Base-by-base conservation (phyloP, 2,888 invertebrate species). In the Choreutis nemorana region DNA sequence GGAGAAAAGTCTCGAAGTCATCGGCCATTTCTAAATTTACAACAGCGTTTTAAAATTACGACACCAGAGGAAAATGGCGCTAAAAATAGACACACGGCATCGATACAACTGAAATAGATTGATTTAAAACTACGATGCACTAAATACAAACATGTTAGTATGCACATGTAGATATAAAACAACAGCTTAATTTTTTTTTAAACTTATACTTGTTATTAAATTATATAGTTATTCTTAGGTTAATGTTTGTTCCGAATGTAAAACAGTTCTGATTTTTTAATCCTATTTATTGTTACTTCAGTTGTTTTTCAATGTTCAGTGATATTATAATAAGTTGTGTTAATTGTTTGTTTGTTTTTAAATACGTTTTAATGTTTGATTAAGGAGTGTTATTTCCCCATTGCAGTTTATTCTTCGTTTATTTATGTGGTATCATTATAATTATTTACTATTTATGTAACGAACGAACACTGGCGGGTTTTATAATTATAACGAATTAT, bases 381-480 rank as follows among this genome's bases (percentile, higher is more conserved):
- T 45, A 36, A 49, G 61, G 61, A 62, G 37, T 61, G 62, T 62
- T 62, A 32, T 37, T 48, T 44, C 40, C 45, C 48, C 44, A 35
- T 45, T 47, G 33, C 40, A 36, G 46, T 51, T 48, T 48, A 42
- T 41, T 36, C 35, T 36, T 44, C n/a, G n/a, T n/a, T n/a, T n/a
- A 40, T 33, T 41, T 33, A 43, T 30, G 26, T 55, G 56, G 58
- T 60, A 61, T 62, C 54, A 57, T 59, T 61, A 55, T 56, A 58
- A 55, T 55, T 54, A 54, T 47, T n/a, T n/a, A n/a, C n/a, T n/a
- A n/a, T n/a, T n/a, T n/a, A 44, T 41, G 34, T 41, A 53, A 49
- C 51, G 53, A 57, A 51, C 57, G 55, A 58, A 35, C 41, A 49
- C 44, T 42, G 39, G 35, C 30, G 31, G 45, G 45, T 50, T 49